These are phyloP conservation scores for Lordiphosa stackelbergi DNA, from an alignment of 1,140 invertebrate genomes.

Conservation along the genomic window DNA sequence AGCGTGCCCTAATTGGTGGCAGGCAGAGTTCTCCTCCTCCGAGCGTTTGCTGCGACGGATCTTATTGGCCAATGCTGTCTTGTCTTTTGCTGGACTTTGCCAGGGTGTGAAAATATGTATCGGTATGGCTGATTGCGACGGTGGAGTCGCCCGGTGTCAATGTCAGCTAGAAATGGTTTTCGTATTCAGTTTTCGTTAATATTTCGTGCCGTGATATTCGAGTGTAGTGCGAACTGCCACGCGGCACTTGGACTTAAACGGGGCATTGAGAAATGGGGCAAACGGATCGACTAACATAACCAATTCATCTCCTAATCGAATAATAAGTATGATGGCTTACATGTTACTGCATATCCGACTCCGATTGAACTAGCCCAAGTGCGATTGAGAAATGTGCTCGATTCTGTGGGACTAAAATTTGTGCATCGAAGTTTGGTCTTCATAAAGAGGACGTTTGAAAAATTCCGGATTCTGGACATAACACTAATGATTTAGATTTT, in stretches of 20 bases:
- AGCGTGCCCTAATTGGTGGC: constrained; percentile 2
- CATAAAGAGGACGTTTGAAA: too few relatives aligned
- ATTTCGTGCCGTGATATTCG: constrained; percentile 41
- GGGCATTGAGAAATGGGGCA: constrained; percentile 1
- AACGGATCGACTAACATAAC: not conserved
- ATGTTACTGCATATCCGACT: too few relatives aligned
- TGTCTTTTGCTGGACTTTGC: not conserved
- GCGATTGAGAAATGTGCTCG: too few relatives aligned
- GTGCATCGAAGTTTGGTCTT: too few relatives aligned
- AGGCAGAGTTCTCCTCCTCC: not conserved
- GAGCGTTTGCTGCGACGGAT: not conserved
- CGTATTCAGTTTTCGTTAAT: constrained; percentile 44
- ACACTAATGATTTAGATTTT: too few relatives aligned
- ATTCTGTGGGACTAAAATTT: too few relatives aligned
- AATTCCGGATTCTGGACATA: too few relatives aligned
- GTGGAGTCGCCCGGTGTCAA: constrained; percentile 10
- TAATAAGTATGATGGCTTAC: constrained; percentile 2
- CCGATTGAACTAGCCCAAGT: too few relatives aligned
- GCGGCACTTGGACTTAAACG: constrained; percentile 1
- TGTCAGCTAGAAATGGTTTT: constrained; percentile 28
- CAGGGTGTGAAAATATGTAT: not conserved
- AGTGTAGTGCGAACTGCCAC: constrained; percentile 9
- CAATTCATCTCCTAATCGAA: not conserved
- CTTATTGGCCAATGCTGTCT: constrained; percentile 2
- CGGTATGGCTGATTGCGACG: constrained; percentile 5